phyloP scores from a whole-genome alignment of 2,888 invertebrate genomes.

The Nephrotoma guestfalica region DNA sequence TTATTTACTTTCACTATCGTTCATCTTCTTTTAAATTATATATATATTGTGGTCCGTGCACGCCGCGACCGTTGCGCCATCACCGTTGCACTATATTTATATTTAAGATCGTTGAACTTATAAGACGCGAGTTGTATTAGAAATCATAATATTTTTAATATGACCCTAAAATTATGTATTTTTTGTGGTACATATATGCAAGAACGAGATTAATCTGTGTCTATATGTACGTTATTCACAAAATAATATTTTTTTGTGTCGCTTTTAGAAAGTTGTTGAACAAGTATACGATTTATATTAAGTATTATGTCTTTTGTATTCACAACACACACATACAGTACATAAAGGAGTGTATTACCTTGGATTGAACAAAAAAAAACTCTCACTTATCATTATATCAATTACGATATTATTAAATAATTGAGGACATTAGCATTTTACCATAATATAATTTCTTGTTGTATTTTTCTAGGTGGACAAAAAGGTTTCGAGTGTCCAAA shows the following conservation, averaged over 20 bases:
- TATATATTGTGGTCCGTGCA: too few relatives aligned
- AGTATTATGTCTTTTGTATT: not conserved
- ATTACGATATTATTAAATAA: not conserved
- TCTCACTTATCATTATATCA: not conserved
- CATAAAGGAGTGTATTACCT: conserved; percentile 3
- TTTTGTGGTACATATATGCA: not conserved
- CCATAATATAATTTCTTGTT: not conserved
- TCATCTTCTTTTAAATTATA: not conserved
- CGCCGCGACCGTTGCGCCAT: too few relatives aligned
- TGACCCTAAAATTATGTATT: not conserved
- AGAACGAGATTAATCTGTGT: not conserved
- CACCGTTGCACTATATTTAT: not conserved
- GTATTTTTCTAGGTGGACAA: conserved; percentile 18
- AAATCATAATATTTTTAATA: not conserved
- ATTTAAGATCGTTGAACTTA: not conserved
- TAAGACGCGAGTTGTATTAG: not conserved
- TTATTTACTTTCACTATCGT: not conserved
- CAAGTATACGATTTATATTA: conserved; percentile 6
- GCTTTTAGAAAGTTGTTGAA: conserved; percentile 13
- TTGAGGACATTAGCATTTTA: not conserved
- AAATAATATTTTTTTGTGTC: not conserved
- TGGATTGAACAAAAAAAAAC: not conserved
- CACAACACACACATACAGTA: not conserved
- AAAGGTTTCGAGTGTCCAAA: conserved; percentile 59
- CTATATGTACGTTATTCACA: not conserved